Conservation (phyloP, 1,140 invertebrate genomes). For the Hylaeus anthracinus region DNA sequence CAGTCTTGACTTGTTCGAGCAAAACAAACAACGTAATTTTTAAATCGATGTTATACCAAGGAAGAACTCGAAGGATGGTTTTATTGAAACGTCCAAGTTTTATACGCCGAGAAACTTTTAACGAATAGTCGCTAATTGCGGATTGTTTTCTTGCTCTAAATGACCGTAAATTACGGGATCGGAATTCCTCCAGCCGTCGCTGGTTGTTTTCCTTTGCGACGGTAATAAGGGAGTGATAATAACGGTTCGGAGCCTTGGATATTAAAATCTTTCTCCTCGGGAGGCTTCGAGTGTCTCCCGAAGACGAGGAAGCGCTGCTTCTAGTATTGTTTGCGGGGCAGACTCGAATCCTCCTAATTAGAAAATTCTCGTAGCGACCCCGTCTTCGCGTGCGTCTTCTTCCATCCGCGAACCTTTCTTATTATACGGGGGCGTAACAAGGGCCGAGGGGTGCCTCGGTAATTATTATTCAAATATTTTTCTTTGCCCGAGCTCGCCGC, state of each 20-base stretch:
- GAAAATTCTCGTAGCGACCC: slow-evolving; percentile 75
- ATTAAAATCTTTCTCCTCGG: slow-evolving; percentile 67
- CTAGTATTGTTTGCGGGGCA: slow-evolving; percentile 69
- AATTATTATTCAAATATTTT: slow-evolving; percentile 80
- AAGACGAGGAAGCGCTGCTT: slow-evolving; percentile 61
- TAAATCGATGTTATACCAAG: no score
- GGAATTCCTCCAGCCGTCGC: slow-evolving; percentile 9
- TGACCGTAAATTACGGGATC: slow-evolving; percentile 36
- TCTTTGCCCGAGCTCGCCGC: slow-evolving; percentile 62
- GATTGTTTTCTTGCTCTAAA: slow-evolving; percentile 26
- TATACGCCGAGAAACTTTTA: background rate
- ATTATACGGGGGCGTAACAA: slow-evolving; percentile 74
- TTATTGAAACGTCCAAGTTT: no score
- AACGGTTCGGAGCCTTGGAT: slow-evolving; percentile 54
- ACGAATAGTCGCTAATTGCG: slow-evolving; percentile 32
- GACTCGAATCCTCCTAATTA: slow-evolving; percentile 76
- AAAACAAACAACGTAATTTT: no score
- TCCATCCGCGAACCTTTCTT: slow-evolving; percentile 66
- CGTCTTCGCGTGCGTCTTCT: slow-evolving; percentile 59
- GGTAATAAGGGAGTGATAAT: slow-evolving; percentile 64
- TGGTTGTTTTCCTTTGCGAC: slow-evolving; percentile 42
- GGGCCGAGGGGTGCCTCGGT: slow-evolving; percentile 65
- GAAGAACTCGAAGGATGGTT: no score
- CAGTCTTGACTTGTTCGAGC: no score
- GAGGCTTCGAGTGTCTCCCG: slow-evolving; percentile 47